phyloP scores from a whole-genome alignment of 2,113 vertebrate genomes.

The Corydoras sp. region DNA sequence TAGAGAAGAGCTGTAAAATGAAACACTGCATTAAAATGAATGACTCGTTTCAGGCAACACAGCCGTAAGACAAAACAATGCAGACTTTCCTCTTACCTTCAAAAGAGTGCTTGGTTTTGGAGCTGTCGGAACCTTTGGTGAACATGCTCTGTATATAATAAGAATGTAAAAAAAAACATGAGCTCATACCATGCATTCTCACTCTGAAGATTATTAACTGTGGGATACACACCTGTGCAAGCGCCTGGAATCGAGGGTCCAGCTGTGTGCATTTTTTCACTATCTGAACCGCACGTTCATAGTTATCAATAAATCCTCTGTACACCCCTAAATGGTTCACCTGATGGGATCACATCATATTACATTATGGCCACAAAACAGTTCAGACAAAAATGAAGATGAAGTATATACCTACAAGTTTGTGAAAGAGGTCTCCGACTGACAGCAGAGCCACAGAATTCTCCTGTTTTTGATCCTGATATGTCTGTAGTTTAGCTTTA shows the following conservation, averaged over 20 bases:
- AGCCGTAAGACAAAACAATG: neutral
- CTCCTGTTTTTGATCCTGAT: neutral
- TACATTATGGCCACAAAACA: neutral
- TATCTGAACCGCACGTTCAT: too few species aligned
- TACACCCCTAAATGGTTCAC: too few species aligned
- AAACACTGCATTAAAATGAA: neutral
- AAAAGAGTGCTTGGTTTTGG: slow-evolving; percentile 59
- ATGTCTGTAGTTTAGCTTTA: slow-evolving; percentile 44
- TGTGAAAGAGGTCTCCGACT: slow-evolving; percentile 66
- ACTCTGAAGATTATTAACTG: neutral
- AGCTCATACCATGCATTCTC: too few species aligned
- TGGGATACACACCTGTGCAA: too few species aligned
- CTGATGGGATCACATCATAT: neutral
- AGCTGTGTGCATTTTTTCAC: too few species aligned
- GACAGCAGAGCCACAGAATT: slow-evolving; percentile 26
- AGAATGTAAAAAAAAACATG: slow-evolving; percentile 1
- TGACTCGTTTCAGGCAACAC: neutral
- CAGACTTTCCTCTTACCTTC: slow-evolving; percentile 51
- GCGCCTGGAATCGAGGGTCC: too few species aligned
- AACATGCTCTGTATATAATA: slow-evolving; percentile 57
- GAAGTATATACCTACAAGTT: slow-evolving; percentile 53
- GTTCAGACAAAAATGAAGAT: neutral
- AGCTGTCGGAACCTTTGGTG: slow-evolving; percentile 51
- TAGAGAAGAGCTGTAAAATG: slow-evolving; percentile 62
- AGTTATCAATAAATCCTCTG: too few species aligned